These are phyloP conservation scores for Tursiops truncatus DNA, from an alignment of 2,113 vertebrate species.

Conservation along the genomic window DNA sequence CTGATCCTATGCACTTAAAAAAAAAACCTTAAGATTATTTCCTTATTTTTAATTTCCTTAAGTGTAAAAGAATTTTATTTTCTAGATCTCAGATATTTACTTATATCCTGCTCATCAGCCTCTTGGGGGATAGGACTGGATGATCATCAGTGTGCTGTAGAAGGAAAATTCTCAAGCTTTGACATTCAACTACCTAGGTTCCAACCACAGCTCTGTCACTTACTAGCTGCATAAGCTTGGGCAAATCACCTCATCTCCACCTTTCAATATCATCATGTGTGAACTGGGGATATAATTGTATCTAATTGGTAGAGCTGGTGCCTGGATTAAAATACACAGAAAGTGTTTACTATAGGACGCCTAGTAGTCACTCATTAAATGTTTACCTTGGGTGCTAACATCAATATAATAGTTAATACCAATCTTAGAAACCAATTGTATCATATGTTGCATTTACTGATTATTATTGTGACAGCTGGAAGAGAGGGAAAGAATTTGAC, in stretches of 20 bases:
- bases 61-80: not conserved
- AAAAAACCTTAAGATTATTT: not conserved
- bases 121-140: too few species aligned
- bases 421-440: not conserved
- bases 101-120: not conserved
- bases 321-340: not conserved
- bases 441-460: not conserved
- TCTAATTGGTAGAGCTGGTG: not conserved
- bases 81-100: not conserved
- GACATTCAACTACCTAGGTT: not conserved
- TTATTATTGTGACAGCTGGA: not conserved
- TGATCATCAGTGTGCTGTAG: too few species aligned
- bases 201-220: not conserved
- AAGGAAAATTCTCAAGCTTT: not conserved
- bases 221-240: not conserved
- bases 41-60: slow-evolving; percentile 39
- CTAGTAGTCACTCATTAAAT: not conserved
- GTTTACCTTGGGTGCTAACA: not conserved
- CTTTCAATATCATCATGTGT: not conserved
- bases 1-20: not conserved
- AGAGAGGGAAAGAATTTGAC: not conserved
- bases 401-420: not conserved
- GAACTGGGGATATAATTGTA: not conserved
- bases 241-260: not conserved
- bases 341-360: not conserved